These are phyloP conservation scores for Paracentrotus lividus DNA, from an alignment of 53 echinoderm and acorn worm species.

Conservation along the genomic window DNA sequence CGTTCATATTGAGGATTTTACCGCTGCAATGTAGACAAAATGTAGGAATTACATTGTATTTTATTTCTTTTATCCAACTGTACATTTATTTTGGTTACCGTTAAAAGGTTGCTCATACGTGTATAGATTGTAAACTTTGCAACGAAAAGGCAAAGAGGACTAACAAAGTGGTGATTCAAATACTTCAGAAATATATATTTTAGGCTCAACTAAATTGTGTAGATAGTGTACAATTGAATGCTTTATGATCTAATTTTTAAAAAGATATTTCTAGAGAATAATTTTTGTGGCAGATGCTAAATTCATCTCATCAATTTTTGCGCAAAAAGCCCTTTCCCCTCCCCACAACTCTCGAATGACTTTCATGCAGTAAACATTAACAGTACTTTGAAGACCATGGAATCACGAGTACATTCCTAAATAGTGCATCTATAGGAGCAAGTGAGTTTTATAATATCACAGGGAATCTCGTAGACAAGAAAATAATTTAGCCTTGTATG, in stretches of 20 bases:
- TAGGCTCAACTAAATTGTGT: background rate
- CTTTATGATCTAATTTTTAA: background rate
- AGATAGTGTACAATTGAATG: background rate
- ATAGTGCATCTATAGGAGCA: background rate
- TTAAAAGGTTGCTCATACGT: background rate
- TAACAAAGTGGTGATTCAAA: background rate
- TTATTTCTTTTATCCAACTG: background rate
- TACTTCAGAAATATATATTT: background rate
- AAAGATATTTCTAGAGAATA: background rate
- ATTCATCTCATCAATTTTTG: background rate
- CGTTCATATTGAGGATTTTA: background rate
- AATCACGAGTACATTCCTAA: constrained; percentile 38
- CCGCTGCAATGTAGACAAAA: constrained; percentile 5
- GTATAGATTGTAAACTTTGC: background rate
- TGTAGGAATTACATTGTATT: background rate
- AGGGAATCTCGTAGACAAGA: background rate
- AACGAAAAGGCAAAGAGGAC: background rate
- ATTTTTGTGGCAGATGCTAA: background rate
- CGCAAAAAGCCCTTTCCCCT: background rate
- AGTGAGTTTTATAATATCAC: constrained; percentile 13
- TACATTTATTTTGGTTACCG: background rate
- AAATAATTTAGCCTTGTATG: background rate
- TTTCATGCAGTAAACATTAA: constrained; percentile 7
- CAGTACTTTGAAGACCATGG: constrained; percentile 50
- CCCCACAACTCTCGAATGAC: constrained; percentile 24